Evolutionary conservation across 2,113 vertebrate genomes (phyloP), one percentile per base, ranked within the genome.

Genomic region (Brachypodius melanocephalos): DNA sequence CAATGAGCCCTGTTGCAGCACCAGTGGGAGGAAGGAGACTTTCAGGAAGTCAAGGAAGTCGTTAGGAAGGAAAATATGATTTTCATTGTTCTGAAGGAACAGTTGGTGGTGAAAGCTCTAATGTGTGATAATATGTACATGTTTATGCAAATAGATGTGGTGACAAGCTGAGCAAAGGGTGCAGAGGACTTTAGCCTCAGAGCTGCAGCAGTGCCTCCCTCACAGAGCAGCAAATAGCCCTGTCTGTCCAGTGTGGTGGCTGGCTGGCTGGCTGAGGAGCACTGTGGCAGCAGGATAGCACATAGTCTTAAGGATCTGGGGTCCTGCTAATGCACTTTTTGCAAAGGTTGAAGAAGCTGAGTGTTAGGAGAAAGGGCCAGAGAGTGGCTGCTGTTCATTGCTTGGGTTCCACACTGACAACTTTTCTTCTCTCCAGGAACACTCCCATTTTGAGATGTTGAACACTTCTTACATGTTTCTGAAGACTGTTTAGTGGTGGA

Each of bases 111-210:
- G 62, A 82, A 96, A 94, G 32, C 3, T 5, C 63, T n/a, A 52
- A 38, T 0, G 36, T 13, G 42, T 61, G 42, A 18, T 42, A 86
- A 83, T 42, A 66, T 0, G 2, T 61, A n/a, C 12, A 74, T 43
- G n/a, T 58, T 49, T 34, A 38, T 36, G 43, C 52, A 93, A 78
- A 88, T 0, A 2, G 69, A 82, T 0, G 0, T 26, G 55, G n/a
- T 38, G 76, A 48, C 65, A 78, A 65, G 26, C 31, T 43, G 66
- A 58, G 38, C 63, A 42, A 55, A 82, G 28, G 24, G 31, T 61
- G 46, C 1, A 3, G 28, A 68, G 86, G 49, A 84, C 59, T 69
- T 88, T 0, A 77, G 54, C 42, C 36, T 20, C n/a, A 19, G 69
- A 42, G 46, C 40, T 55, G 69, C 74, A 73, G 65, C 51, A 59